These are phyloP conservation scores for Morinoia aosen DNA, from an alignment of 2,888 invertebrate genomes.

Conservation along the genomic window DNA sequence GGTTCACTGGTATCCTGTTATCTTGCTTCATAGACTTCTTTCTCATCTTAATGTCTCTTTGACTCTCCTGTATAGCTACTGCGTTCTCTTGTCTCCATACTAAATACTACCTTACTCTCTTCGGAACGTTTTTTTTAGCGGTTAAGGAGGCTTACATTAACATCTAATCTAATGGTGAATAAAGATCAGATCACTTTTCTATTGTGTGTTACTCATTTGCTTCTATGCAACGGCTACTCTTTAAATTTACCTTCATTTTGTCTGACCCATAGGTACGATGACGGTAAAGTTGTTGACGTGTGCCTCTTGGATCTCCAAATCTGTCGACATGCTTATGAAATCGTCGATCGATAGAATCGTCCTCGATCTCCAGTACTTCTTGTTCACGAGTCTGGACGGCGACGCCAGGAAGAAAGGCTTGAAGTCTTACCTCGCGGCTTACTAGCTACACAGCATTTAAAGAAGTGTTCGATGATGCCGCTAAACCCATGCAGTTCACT, in stretches of 20 bases:
- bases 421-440: background rate
- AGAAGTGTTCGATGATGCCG: slow-evolving; percentile 33
- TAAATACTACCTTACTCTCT: too few species aligned
- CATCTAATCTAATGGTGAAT: too few species aligned
- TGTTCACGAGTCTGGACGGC: slow-evolving; percentile 56
- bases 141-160: too few species aligned
- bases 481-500: slow-evolving; percentile 30
- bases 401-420: slow-evolving; percentile 38
- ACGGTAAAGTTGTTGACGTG: slow-evolving; percentile 45
- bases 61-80: too few species aligned
- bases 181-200: too few species aligned
- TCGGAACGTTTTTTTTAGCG: too few species aligned
- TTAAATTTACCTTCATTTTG: background rate
- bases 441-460: slow-evolving; percentile 26
- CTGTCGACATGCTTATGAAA: background rate
- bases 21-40: too few species aligned
- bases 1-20: too few species aligned
- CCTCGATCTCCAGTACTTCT: slow-evolving; percentile 55
- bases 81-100: too few species aligned
- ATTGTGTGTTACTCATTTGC: too few species aligned
- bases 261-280: background rate
- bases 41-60: too few species aligned
- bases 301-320: slow-evolving; percentile 57
- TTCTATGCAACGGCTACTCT: background rate
- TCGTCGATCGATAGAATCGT: slow-evolving; percentile 36